Base-by-base conservation (phyloP, 2,888 invertebrate genomes). In the Octodonta nipae region DNA sequence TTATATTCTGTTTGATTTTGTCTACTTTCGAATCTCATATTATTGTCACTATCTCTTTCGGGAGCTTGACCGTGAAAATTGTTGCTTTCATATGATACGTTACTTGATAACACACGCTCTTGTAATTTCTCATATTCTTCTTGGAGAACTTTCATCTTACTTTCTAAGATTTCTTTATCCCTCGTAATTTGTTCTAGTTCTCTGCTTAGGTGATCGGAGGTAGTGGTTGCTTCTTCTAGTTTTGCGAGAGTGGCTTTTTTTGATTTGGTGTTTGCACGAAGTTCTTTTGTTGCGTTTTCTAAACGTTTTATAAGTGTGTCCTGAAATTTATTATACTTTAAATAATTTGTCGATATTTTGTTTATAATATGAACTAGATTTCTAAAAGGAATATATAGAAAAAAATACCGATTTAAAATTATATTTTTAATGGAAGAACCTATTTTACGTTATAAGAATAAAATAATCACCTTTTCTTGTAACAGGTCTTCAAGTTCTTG, bases 211-310 rank as follows among this genome's bases (percentile, higher is more conserved):
- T 42, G 34, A 4, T 51, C 48, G 5, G 41, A 38, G 24, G 41
- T 41, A 13, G 34, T 34, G 6, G 49, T 44, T 2, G 47, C 46
- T 33, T 56, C 54, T 36, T 59, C 58, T 28, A 60, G 38, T 37
- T 55, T 57, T 1, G 49, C 49, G 14, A 60, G 34, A 2, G 56
- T 54, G 5, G 45, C 22, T 32, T 56, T 57, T 33, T 56, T 58
- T 4, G 53, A 49, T 37, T 51, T 52, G 1, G 55, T 57, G 37
- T 55, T 58, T 13, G 38, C 32, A 32, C 51, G 54, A 28, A 58
- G 51, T 33, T 58, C 58, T 38, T 51, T 56, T 1, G 55, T 52
- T 3, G 56, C 57, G 4, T 41, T 48, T 32, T 59, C 58, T 29
- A 60, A 28, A 17, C 53, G 43, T 31, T 51, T 54, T 11, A 56